phyloP scores from a whole-genome alignment of 2,888 invertebrate species.

The Laothoe populi region DNA sequence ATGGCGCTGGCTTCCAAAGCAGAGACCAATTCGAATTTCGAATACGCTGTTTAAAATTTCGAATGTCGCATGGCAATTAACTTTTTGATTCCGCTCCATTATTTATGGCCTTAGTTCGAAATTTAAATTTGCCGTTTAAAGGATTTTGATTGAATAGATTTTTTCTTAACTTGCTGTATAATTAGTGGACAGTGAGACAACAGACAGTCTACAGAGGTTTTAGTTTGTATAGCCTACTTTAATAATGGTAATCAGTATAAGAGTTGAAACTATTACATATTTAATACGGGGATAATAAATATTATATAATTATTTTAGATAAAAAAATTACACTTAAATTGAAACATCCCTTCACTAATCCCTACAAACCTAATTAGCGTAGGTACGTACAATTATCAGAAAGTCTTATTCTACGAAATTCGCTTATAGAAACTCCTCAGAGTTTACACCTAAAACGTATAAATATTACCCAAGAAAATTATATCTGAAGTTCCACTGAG shows the following conservation, averaged over 20 bases:
- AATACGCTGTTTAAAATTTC: conserved; percentile 42
- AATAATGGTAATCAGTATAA: not conserved
- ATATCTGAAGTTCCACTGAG: conserved; percentile 80
- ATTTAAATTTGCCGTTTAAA: conserved; percentile 6
- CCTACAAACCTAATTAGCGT: conserved; percentile 43
- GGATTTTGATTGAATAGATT: not conserved
- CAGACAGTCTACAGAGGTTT: not conserved
- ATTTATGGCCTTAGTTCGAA: conserved; percentile 21
- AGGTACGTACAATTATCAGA: conserved; percentile 43
- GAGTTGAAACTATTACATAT: too few relatives aligned
- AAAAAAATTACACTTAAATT: conserved; percentile 14
- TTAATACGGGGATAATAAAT: too few relatives aligned
- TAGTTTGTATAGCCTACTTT: not conserved
- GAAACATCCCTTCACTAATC: conserved; percentile 32
- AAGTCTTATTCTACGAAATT: conserved; percentile 29
- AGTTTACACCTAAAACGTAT: conserved; percentile 74
- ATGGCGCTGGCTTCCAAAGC: conserved; percentile 58
- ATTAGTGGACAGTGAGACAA: not conserved
- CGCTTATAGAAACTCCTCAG: conserved; percentile 31
- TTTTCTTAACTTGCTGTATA: not conserved
- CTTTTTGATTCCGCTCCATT: conserved; percentile 31
- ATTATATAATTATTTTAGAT: too few relatives aligned
- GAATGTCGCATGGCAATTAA: conserved; percentile 40
- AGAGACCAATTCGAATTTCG: conserved; percentile 54
- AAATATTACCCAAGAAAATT: conserved; percentile 79